Evolutionary conservation across 2,113 vertebrate species (phyloP).

Genomic region (Oreochromis tanganicae): DNA sequence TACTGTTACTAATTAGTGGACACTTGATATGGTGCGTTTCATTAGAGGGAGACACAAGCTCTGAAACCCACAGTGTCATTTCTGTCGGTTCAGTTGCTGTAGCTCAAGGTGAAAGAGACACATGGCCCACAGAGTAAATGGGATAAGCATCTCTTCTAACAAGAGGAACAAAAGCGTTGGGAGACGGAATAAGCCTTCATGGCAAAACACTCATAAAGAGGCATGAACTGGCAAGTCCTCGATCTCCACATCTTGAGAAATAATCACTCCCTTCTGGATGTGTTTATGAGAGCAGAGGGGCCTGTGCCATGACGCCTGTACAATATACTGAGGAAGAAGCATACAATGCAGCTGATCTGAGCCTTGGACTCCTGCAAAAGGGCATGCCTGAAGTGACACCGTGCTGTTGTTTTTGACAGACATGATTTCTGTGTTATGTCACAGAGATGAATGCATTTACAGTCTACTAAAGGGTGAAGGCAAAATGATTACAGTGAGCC

Average conservation of each 20-base stretch:
- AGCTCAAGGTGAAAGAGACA: conserved; percentile 57
- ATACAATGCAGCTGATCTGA: conserved; percentile 38
- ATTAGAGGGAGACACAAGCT: conserved; percentile 39
- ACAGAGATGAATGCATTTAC: not conserved
- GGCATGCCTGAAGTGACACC: not conserved
- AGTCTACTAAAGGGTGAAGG: not conserved
- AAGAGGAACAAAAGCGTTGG: conserved; percentile 52
- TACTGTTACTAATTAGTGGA: conserved; percentile 64
- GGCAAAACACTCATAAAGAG: conserved; percentile 67
- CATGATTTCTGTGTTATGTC: not conserved
- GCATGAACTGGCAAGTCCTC: conserved; percentile 65
- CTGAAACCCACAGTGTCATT: conserved; percentile 15
- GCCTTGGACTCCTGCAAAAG: conserved; percentile 18
- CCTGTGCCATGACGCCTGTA: conserved; percentile 44
- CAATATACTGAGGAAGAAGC: conserved; percentile 34
- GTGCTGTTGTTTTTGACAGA: not conserved
- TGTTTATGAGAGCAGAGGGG: conserved; percentile 67
- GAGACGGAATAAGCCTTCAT: conserved; percentile 45
- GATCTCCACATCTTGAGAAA: conserved; percentile 68
- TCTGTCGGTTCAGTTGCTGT: not conserved
- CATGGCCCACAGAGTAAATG: conserved; percentile 15
- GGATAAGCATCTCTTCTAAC: conserved; percentile 48
- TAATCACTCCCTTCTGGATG: conserved; percentile 72
- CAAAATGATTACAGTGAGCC: not conserved
- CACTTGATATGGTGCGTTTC: conserved; percentile 54